Base-by-base conservation (phyloP, 2,888 invertebrate genomes). In the Volucella inflata region DNA sequence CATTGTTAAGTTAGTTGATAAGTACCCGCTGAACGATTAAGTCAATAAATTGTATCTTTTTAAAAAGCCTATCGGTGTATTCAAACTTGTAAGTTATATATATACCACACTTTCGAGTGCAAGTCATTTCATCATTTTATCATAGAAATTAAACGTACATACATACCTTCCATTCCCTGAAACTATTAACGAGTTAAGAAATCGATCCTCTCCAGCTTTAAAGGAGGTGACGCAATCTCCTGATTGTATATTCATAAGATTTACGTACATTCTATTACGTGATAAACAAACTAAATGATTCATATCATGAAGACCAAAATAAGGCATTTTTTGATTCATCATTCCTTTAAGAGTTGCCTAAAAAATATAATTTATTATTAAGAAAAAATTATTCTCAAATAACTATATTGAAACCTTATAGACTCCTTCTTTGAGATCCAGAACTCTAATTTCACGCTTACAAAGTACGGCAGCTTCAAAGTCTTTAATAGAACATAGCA, bases 291-390 rank as follows among this genome's bases (percentile, higher is more conserved):
- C 97, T 67, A 92, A 88, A 90, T 97, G 97, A 65, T 94, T 94
- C 65, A 94, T 92, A 92, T 97, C 96, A 91, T 97, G 96, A 10
- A 97, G 94, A 0, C 97, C 97, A 92, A 96, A 98, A 91, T 95
- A 97, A 76, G 97, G 97, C 97, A 97, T 97, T 92, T 97, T 97
- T 91, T 97, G 97, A 93, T 97, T 97, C 96, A 97, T 97, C 38
- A 97, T 96, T 44, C 96, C 96, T 90, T 96, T 96, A 57, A 97
- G 92, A 50, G 96, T 95, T 11, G 95, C 95, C 89, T 96, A 89
- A 90, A 88, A 87, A 65, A 68, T 2, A 3, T 8, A 36, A 40
- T 9, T 14, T 57, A 95, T 64, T 59, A 4, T 55, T 64, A 55
- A 48, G 64, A n/a, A 17, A 64, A 80, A 40, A 0, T 30, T 6